phyloP scores from a whole-genome alignment of 2,797 vertebrate genomes.

The Macropodus opercularis region DNA sequence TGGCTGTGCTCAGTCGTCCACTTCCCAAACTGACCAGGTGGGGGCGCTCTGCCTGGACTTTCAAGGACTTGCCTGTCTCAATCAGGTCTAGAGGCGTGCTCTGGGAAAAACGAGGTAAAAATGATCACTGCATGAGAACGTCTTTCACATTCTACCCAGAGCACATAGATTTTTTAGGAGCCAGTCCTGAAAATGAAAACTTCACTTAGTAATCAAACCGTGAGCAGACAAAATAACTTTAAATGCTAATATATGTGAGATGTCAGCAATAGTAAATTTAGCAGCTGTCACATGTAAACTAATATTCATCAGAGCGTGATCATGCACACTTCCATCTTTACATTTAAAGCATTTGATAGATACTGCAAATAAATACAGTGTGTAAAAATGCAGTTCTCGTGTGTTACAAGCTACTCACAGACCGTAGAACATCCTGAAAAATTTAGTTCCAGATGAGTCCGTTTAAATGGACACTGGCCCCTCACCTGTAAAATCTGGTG shows the following conservation, averaged over 20 bases:
- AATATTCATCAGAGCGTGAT: background rate
- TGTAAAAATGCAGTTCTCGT: constrained; percentile 1
- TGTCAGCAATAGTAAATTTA: background rate
- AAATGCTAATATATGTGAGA: background rate
- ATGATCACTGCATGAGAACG: background rate
- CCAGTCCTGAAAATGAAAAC: background rate
- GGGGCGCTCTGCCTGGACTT: constrained; percentile 94
- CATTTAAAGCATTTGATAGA: background rate
- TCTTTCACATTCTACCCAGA: background rate
- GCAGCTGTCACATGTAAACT: background rate
- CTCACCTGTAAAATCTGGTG: constrained; percentile 89
- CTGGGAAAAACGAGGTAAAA: constrained; percentile 67
- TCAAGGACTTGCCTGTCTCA: constrained; percentile 92
- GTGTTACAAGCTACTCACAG: no score
- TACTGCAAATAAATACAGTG: background rate
- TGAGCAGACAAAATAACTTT: background rate
- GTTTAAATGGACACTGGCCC: background rate
- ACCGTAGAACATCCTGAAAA: no score
- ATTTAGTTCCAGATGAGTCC: background rate
- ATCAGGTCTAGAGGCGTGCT: constrained; percentile 92
- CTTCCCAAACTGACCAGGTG: constrained; percentile 97
- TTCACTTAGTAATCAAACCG: background rate
- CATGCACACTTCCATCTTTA: background rate
- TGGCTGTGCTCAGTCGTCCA: constrained; percentile 93
- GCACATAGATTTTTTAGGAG: background rate